Evolutionary conservation across 1,140 invertebrate species (phyloP), one percentile per base, ranked within the genome.

Genomic region (Patella vulgata): DNA sequence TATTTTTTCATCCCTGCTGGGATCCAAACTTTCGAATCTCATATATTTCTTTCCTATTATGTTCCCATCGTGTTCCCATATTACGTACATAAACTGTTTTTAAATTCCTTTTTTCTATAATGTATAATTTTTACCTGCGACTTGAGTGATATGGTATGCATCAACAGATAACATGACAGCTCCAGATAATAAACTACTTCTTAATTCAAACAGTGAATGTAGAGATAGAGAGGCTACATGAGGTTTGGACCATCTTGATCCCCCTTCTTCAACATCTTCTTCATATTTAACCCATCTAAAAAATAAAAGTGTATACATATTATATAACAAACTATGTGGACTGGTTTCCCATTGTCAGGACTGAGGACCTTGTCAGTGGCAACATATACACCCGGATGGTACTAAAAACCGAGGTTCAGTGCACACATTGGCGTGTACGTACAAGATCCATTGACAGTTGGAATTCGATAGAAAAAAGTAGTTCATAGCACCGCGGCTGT

Each of bases 211-310:
- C 47, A 85, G 66, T 12, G 82, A 81, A 63, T 84, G 80, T 12
- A 85, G 71, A 17, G 82, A 84, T 6, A 85, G 68, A 0, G 82
- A 82, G 51, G 84, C 83, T 14, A 85, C 83, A 60, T 84, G 83
- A 28, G 84, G 84, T 60, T 85, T 85, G 36, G 82, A 84, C 83
- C 83, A 85, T 42, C 84, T 59, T 55, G 82, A 79, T n/a, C 82
- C 82, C 17, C 78, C 78, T 44, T 82, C 81, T 59, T 84, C 82
- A 8, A 85, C 82, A 63, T 85, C 82, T 66, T 85, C 83, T 65
- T 85, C 83, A 65, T 84, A 85, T 68, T 85, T 85, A n/a, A 85
- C 84, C 86, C 86, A 87, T 75, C 82, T 87, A 60, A n/a, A 67
- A 65, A 17, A 57, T n/a, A 50, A 21, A 31, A 36, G 19, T 12